A percentile compares a stretch with the other conserved stretches of the same genome.
Conservation (phyloP, 2,888 invertebrate species). For the Lottia scabra region DNA sequence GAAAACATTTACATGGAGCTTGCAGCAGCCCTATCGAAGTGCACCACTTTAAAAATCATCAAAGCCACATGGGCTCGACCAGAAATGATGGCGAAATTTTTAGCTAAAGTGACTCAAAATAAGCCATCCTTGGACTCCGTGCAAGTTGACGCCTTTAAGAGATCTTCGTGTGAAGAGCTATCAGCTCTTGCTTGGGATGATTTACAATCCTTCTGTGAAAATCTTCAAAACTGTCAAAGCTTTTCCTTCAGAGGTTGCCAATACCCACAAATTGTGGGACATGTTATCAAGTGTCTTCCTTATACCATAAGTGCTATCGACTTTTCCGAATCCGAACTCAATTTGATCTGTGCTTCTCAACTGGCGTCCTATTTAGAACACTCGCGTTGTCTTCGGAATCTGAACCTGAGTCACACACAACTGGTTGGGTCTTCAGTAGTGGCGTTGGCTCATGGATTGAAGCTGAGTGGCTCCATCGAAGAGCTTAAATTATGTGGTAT, state of each 20-base stretch:
- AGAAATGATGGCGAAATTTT: conserved; percentile 51
- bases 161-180: conserved; percentile 31
- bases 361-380: conserved; percentile 46
- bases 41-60: conserved; percentile 39
- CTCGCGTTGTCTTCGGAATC: conserved; percentile 30
- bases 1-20: conserved; percentile 39
- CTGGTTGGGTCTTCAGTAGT: conserved; percentile 50
- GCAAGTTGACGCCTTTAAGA: conserved; percentile 35
- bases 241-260: conserved; percentile 49
- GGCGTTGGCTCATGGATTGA: conserved; percentile 53
- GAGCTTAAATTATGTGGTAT: conserved; percentile 96
- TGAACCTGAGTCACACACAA: conserved; percentile 45
- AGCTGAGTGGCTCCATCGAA: conserved; percentile 46
- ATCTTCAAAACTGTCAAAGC: conserved; percentile 42
- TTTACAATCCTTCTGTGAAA: conserved; percentile 49
- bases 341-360: conserved; percentile 54
- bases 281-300: conserved; percentile 56
- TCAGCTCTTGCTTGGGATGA: conserved; percentile 58
- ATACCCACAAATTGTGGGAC: conserved; percentile 48
- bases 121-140: conserved; percentile 38
- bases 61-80: conserved; percentile 52
- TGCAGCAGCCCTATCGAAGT: conserved; percentile 43
- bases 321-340: conserved; percentile 48
- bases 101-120: conserved; percentile 39
- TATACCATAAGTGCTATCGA: conserved; percentile 39